These are phyloP conservation scores for Schizopygopsis pylzovi DNA, from an alignment of 2,797 vertebrate species.

Conservation along the genomic window DNA sequence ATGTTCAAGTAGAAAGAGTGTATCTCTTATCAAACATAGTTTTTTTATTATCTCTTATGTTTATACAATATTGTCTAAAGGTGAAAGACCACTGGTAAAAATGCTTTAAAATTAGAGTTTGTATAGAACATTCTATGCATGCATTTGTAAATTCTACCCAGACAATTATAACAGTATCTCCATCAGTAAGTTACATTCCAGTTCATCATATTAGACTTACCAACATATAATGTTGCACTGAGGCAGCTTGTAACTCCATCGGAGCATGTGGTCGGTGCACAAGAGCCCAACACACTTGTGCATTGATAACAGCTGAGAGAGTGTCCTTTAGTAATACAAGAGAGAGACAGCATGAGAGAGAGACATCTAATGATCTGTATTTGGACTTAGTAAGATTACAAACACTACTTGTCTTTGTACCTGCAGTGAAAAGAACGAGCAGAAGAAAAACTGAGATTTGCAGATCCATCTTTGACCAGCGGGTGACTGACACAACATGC, in stretches of 20 bases:
- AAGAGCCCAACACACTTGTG: neutral
- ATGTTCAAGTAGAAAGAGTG: no score
- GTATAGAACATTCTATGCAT: neutral
- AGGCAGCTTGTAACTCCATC: neutral
- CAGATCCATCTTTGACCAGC: conserved; percentile 5
- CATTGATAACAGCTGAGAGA: neutral
- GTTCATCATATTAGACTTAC: neutral
- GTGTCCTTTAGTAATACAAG: neutral
- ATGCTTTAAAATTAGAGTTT: no score
- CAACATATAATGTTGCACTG: no score
- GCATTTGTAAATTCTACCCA: neutral
- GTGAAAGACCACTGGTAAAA: no score
- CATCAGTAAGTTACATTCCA: neutral
- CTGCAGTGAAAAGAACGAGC: conserved; percentile 6
- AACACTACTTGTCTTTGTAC: neutral
- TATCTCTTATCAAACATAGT: no score
- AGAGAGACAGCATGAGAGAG: no score
- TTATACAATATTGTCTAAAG: no score
- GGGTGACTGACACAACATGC: neutral
- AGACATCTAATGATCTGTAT: neutral
- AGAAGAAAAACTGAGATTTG: neutral
- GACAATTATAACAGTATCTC: neutral
- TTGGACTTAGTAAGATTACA: neutral
- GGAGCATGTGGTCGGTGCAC: neutral
- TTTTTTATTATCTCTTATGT: no score